Conservation (phyloP, 2,888 invertebrate genomes). For the Thyatira batis region DNA sequence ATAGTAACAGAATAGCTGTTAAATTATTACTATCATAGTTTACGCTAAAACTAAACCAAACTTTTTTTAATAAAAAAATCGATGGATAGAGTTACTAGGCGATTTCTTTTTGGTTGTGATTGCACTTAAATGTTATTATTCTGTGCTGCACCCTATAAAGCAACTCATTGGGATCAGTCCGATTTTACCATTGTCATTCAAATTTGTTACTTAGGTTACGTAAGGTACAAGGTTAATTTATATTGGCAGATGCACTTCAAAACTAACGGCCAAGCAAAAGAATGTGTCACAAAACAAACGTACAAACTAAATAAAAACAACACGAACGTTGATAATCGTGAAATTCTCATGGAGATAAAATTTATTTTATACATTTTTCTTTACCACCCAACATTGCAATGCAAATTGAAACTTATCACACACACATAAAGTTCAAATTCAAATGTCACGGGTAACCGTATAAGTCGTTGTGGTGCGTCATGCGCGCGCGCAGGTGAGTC, state of each 20-base stretch:
- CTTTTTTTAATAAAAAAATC: too few species aligned
- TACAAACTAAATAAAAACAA: constrained; percentile 1
- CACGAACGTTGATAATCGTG: constrained; percentile 21
- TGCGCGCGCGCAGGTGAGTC: constrained; percentile 49
- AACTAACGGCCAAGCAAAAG: background rate
- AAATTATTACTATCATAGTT: too few species aligned
- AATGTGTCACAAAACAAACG: background rate
- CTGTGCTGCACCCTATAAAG: too few species aligned
- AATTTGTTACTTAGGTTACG: too few species aligned
- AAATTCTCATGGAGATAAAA: constrained; percentile 39
- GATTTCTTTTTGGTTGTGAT: too few species aligned
- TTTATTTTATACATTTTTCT: constrained; percentile 12
- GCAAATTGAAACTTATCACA: background rate
- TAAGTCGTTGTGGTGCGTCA: constrained; percentile 15
- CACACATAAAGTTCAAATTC: constrained; percentile 7
- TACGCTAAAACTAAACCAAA: too few species aligned
- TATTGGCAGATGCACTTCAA: background rate
- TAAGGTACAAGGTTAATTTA: background rate
- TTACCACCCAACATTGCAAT: background rate
- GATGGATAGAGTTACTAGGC: too few species aligned
- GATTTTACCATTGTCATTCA: too few species aligned
- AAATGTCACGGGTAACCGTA: background rate
- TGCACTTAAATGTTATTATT: too few species aligned
- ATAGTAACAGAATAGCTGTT: too few species aligned
- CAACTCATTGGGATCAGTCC: too few species aligned